Base-by-base conservation (phyloP, 64 coral and sea anemone genomes). In the Stylophora pistillata region DNA sequence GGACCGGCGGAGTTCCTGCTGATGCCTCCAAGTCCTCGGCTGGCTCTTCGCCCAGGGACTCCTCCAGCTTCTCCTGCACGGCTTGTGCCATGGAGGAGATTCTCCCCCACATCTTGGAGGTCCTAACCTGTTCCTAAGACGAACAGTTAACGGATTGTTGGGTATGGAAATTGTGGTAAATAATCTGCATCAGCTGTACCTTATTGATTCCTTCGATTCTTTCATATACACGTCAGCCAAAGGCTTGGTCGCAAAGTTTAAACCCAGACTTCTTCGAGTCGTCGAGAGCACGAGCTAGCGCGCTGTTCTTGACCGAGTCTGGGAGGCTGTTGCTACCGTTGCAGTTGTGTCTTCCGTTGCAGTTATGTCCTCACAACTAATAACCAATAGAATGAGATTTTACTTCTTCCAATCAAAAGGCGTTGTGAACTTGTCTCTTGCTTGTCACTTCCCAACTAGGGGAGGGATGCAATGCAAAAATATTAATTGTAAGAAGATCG, bases 21-120 rank as follows among this genome's bases (percentile, higher is more conserved):
- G 85, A 17, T 21, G 30, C 60, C 29, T 82, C 69, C 23, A 88
- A 33, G 16, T 76, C 56, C 26, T 90, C 68, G 25, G 26, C 71
- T 28, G 66, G 90, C 78, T 92, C 87, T 29, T 96, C 95, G 21
- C 95, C 95, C 25, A 96, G 86, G 29, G 90, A 93, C 74, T 96
- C 95, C 37, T 96, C 95, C 23, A 96, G 72, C 32, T 96, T 96
- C 30, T 96, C 95, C 79, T 88, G 90, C 60, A 96, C 82, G 79
- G 89, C 87, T 63, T 96, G 95, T 4, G 92, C 78, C 52, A 92
- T 91, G 72, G 91, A 93, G 41, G 87, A 92, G 53, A 96, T 74
- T 82, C 88, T 78, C 56, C 95, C 91, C 95, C 95, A 96, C 95
- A 96, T 96, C 4, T 74, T 87, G 56, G 28, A 33, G 13, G 80